phyloP scores from a whole-genome alignment of 2,797 vertebrate genomes.

The Emydoidea blandingii region DNA sequence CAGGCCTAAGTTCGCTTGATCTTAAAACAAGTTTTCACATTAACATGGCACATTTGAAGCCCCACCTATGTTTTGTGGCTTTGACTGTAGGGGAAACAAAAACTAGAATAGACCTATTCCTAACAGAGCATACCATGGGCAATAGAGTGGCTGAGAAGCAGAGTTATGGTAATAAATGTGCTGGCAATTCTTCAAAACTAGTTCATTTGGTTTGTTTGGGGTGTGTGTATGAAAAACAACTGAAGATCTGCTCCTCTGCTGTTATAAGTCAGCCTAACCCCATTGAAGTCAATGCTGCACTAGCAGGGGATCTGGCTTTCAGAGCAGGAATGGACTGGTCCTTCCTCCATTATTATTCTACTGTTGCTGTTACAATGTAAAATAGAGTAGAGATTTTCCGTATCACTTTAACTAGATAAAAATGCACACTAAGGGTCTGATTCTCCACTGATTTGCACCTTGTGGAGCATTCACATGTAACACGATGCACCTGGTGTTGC shows the following conservation, averaged over 20 bases:
- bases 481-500: not conserved
- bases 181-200: not conserved
- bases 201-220: not conserved
- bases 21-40: slow-evolving; percentile 62
- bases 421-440: not conserved
- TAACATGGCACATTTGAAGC: slow-evolving; percentile 6
- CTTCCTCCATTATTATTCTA: not conserved
- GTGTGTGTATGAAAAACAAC: not conserved
- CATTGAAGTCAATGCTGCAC: not conserved
- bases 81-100: not conserved
- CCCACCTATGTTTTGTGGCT: slow-evolving; percentile 15
- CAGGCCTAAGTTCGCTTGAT: not conserved
- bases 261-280: not conserved
- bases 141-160: not conserved
- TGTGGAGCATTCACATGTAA: not conserved
- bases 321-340: too few species aligned
- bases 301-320: too few species aligned
- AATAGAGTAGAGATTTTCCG: not conserved
- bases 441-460: not conserved
- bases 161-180: not conserved
- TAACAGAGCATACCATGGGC: not conserved
- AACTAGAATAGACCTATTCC: not conserved
- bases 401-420: not conserved
- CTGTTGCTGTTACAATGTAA: not conserved
- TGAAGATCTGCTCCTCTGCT: not conserved